A percentile compares a stretch with the other conserved stretches of the same genome.
phyloP scores from a whole-genome alignment of 53 echinoderm and acorn worm genomes.

The Luidia sarsii region DNA sequence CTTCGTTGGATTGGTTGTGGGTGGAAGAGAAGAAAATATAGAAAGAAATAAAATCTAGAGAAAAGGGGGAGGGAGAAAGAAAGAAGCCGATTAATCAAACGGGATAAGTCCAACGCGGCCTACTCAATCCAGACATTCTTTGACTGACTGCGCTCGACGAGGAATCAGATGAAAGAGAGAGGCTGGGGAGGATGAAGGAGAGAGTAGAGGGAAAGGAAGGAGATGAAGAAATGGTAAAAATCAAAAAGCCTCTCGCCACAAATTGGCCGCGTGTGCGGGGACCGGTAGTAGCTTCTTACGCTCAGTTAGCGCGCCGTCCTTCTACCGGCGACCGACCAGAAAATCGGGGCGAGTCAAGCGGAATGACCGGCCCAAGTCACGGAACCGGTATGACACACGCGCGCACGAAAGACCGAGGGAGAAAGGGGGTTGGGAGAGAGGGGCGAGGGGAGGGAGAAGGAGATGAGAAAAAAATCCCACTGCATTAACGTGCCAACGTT shows the following conservation, averaged over 20 bases:
- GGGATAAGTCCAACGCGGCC: too few relatives aligned
- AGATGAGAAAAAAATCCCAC: constrained; percentile 1
- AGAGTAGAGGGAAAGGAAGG: constrained; percentile 7
- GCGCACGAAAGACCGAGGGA: too few relatives aligned
- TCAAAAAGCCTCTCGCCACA: constrained; percentile 9
- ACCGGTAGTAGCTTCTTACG: constrained; percentile 56
- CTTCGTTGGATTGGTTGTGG: too few relatives aligned
- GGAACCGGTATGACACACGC: too few relatives aligned
- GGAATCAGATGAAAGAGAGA: neutral
- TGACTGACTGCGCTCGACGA: too few relatives aligned
- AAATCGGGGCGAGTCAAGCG: constrained; percentile 42
- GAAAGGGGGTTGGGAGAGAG: too few relatives aligned
- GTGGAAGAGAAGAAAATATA: too few relatives aligned
- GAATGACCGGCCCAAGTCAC: constrained; percentile 34
- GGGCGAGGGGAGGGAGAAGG: too few relatives aligned
- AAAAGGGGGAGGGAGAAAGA: neutral
- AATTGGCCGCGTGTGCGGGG: constrained; percentile 3
- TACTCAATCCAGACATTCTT: too few relatives aligned
- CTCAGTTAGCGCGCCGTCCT: constrained; percentile 44
- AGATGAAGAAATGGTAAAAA: neutral
- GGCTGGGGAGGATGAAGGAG: neutral
- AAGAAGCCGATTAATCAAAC: neutral
- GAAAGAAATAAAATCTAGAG: neutral
- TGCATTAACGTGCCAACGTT: constrained; percentile 26
- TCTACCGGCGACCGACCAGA: constrained; percentile 45